Base-by-base conservation (phyloP, 2,888 invertebrate species). In the Drosophila formosana region DNA sequence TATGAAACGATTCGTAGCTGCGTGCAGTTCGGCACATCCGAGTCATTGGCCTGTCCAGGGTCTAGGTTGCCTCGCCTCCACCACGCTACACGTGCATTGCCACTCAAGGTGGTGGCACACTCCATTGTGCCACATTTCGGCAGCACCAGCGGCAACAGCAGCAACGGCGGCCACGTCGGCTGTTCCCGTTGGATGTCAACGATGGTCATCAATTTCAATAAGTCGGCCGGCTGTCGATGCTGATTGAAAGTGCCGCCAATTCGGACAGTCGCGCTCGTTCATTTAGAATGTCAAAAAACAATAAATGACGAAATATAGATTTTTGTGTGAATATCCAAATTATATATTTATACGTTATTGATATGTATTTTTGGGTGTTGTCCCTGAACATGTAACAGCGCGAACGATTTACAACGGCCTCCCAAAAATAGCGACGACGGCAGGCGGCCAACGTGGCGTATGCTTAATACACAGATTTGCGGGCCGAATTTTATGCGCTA, bases 161-260 rank as follows among this genome's bases (percentile, higher is more conserved):
- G 43, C 13, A 1, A 11, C 43, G 13, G 13, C n/a, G n/a, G n/a
- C n/a, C n/a, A n/a, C 18, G 18, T 18, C 53, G 11, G 41, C 53
- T 25, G 41, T 39, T 67, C 52, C 61, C 51, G 52, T 53, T 62
- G 61, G 61, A 74, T 57, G 37, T 46, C 57, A 49, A 47, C 62
- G 49, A 53, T 55, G 58, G 18, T 63, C 72, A 82, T 81, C 77
- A 81, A 83, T 83, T 32, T 73, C 73, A 76, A 76, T 76, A 30
- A 69, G n/a, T 53, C 8, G 37, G 9, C 3, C 39, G 52, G 25
- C 46, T 45, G 49, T 57, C 71, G 63, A 74, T 65, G 69, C 60
- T 85, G 86, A 85, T 86, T 83, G 79, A 75, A 72, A 75, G 50
- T 64, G 72, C 68, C 83, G 79, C 66, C 82, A 73, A 63, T 52